phyloP scores from a whole-genome alignment of 2,888 invertebrate species.

The Parnassius mnemosyne region DNA sequence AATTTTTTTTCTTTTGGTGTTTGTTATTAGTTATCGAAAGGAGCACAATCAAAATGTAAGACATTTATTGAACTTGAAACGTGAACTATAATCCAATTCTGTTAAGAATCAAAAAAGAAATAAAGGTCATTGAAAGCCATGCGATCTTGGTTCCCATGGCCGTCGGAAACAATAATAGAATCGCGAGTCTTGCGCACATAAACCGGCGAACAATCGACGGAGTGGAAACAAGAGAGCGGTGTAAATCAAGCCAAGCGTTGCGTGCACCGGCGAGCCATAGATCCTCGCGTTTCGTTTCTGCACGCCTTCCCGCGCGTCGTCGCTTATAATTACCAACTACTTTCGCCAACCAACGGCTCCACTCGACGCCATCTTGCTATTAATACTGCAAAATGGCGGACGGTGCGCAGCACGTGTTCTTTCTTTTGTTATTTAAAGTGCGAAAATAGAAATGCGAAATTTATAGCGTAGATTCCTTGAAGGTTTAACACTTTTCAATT shows the following conservation, averaged over 20 bases:
- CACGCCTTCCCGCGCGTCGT: constrained; percentile 57
- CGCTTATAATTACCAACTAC: constrained; percentile 76
- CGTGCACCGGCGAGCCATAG: constrained; percentile 71
- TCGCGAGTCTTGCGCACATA: constrained; percentile 61
- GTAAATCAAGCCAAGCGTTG: constrained; percentile 77
- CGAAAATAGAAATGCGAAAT: constrained; percentile 33
- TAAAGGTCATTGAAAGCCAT: constrained; percentile 60
- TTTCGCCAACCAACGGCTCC: constrained; percentile 70
- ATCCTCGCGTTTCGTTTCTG: constrained; percentile 66
- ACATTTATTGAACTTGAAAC: constrained; percentile 46
- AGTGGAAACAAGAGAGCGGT: constrained; percentile 74
- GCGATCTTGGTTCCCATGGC: constrained; percentile 63
- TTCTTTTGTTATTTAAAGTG: constrained; percentile 61
- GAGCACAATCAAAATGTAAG: not conserved
- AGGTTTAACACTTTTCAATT: constrained; percentile 24
- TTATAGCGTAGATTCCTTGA: constrained; percentile 24
- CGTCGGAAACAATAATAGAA: constrained; percentile 70
- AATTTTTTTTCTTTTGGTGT: too few relatives aligned
- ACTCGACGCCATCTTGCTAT: constrained; percentile 74
- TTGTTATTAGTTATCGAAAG: too few relatives aligned
- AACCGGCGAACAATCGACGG: constrained; percentile 71
- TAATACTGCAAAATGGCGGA: constrained; percentile 78
- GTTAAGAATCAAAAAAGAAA: constrained; percentile 41
- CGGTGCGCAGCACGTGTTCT: constrained; percentile 64
- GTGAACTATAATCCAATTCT: constrained; percentile 42